A percentile compares a stretch with the other conserved stretches of the same genome.
phyloP scores from a whole-genome alignment of 2,113 vertebrate genomes.

The Hyaena hyaena region DNA sequence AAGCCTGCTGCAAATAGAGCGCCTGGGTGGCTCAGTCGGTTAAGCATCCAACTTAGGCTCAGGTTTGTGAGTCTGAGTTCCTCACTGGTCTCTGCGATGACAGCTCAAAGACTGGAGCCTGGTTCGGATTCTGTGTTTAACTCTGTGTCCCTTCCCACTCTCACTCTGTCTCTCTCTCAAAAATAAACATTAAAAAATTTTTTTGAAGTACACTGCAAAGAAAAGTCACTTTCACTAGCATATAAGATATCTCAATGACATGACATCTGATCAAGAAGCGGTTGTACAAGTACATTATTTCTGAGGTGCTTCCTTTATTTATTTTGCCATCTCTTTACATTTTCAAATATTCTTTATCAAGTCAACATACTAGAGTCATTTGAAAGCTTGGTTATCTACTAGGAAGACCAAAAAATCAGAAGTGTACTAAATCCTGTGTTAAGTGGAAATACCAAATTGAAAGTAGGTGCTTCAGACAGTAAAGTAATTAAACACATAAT shows the following conservation, averaged over 20 bases:
- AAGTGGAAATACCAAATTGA: background rate
- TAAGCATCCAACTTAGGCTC: no score
- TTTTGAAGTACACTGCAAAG: background rate
- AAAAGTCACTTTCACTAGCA: background rate
- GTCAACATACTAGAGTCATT: background rate
- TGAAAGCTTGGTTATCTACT: background rate
- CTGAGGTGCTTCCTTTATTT: background rate
- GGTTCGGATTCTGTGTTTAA: no score
- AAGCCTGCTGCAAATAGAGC: conserved; percentile 26
- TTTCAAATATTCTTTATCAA: conserved; percentile 56
- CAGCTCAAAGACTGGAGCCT: no score
- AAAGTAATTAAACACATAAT: background rate
- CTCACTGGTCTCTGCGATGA: no score
- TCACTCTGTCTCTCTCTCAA: no score
- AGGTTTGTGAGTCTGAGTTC: no score
- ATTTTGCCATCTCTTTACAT: conserved; percentile 45
- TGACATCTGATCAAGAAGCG: conserved; percentile 48
- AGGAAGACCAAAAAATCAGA: conserved; percentile 7
- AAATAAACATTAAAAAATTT: no score
- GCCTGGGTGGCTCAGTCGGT: no score
- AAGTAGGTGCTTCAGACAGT: background rate
- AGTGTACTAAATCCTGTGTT: background rate
- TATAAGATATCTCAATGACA: background rate
- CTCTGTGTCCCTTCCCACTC: no score
- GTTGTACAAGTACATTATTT: background rate